These are phyloP conservation scores for Picathartes gymnocephalus DNA, from an alignment of 2,113 vertebrate genomes.

Conservation along the genomic window DNA sequence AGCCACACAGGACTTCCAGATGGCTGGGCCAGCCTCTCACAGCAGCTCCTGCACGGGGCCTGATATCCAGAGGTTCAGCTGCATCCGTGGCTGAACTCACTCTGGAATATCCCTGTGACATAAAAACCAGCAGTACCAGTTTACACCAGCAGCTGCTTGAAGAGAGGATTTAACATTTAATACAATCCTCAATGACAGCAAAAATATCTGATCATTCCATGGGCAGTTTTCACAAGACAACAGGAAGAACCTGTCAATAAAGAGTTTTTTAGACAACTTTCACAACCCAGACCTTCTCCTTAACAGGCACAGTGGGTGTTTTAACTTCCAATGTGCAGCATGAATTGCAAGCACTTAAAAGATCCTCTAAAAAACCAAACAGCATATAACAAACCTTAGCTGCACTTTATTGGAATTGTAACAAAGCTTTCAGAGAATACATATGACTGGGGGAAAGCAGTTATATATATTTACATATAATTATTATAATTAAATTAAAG, in stretches of 20 bases:
- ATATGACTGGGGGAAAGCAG: not conserved
- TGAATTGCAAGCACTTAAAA: not conserved
- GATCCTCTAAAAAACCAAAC: not conserved
- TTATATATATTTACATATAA: not conserved
- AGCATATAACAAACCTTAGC: not conserved
- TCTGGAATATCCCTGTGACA: not conserved
- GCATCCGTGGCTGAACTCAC: not conserved
- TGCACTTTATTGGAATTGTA: not conserved
- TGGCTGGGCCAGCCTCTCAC: not conserved
- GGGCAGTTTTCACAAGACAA: not conserved
- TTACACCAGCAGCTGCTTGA: not conserved
- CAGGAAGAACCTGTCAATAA: not conserved
- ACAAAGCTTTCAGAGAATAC: not conserved
- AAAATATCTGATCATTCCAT: fast-evolving
- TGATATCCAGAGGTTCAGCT: not conserved
- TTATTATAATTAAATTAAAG: not conserved
- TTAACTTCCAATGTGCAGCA: not conserved
- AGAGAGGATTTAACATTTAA: not conserved
- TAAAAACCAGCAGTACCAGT: not conserved
- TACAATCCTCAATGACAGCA: not conserved
- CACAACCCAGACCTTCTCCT: not conserved
- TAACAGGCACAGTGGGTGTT: not conserved
- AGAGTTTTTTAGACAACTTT: not conserved
- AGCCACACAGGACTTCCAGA: fast-evolving
- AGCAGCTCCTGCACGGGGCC: not conserved